A percentile compares a stretch with the other conserved stretches of the same genome.
phyloP scores from a whole-genome alignment of 2,113 vertebrate species.

The Suncus etruscus region DNA sequence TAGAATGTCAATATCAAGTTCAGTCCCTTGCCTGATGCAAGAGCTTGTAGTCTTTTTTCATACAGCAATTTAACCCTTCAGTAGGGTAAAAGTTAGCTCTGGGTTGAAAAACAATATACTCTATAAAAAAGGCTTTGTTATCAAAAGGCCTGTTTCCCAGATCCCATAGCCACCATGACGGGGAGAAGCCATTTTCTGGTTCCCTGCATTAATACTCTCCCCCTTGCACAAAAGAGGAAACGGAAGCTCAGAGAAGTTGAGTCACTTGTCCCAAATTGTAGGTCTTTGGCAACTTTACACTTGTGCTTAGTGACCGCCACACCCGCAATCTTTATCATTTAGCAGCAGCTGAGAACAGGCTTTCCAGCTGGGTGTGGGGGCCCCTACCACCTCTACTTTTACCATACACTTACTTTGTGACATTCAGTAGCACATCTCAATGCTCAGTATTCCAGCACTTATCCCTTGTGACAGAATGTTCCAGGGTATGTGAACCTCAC shows the following conservation, averaged over 20 bases:
- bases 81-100: background rate
- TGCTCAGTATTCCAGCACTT: background rate
- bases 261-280: background rate
- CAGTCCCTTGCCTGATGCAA: background rate
- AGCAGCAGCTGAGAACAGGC: background rate
- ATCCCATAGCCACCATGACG: background rate
- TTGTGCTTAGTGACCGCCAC: background rate
- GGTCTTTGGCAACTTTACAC: background rate
- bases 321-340: background rate
- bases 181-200: background rate
- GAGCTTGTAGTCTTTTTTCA: slow-evolving; percentile 23
- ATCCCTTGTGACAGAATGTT: background rate
- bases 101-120: background rate
- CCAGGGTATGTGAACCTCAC: background rate
- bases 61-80: slow-evolving; percentile 54
- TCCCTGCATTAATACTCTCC: background rate
- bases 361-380: background rate
- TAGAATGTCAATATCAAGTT: slow-evolving; percentile 57
- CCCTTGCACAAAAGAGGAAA: slow-evolving; percentile 44
- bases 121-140: background rate
- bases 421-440: background rate
- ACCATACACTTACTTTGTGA: background rate
- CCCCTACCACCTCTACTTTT: background rate
- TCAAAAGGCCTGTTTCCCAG: background rate
- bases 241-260: background rate